phyloP scores from a whole-genome alignment of 2,113 vertebrate species.

The Xenotilapia flavipinnis region DNA sequence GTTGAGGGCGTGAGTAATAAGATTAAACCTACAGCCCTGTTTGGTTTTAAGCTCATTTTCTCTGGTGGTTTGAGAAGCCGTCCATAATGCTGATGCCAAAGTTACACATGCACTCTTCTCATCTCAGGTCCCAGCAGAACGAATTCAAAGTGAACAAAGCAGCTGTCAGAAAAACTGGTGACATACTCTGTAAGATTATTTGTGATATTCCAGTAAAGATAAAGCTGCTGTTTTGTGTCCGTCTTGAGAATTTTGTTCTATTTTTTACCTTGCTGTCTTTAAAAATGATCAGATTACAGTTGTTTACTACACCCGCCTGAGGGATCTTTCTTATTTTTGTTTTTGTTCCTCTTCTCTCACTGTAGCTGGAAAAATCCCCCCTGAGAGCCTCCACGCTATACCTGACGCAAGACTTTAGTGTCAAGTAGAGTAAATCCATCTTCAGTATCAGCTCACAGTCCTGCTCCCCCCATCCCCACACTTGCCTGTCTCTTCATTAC shows the following conservation, averaged over 20 bases:
- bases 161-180: slow-evolving; percentile 52
- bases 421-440: slow-evolving; percentile 3
- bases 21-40: slow-evolving; percentile 1
- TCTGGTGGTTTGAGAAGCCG: background rate
- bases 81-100: background rate
- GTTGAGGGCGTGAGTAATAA: slow-evolving; percentile 75
- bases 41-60: slow-evolving; percentile 35
- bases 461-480: background rate
- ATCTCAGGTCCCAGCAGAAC: slow-evolving; percentile 51
- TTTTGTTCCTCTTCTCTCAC: background rate
- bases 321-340: background rate
- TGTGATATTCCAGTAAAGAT: background rate
- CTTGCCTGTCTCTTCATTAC: background rate
- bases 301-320: background rate
- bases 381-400: slow-evolving; percentile 19
- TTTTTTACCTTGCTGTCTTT: background rate
- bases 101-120: background rate
- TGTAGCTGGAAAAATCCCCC: slow-evolving; percentile 55
- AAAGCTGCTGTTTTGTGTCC: background rate
- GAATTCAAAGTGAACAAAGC: slow-evolving; percentile 58
- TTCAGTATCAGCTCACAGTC: background rate
- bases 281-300: background rate
- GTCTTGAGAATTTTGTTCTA: background rate
- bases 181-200: slow-evolving; percentile 56
- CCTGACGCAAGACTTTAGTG: slow-evolving; percentile 57